Evolutionary conservation across 1,140 invertebrate species (phyloP).

Genomic region (Orchesella cincta): DNA sequence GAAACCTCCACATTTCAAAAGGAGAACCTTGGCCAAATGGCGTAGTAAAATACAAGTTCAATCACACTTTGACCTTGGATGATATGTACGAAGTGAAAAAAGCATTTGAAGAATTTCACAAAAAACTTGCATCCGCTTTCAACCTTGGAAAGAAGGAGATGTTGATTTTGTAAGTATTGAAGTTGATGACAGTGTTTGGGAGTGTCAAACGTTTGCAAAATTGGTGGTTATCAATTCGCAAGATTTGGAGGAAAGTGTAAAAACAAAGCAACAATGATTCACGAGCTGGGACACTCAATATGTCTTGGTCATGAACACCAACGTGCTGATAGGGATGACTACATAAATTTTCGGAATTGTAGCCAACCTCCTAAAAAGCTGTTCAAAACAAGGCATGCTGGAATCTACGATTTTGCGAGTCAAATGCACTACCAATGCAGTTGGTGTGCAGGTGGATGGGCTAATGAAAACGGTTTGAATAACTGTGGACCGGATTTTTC

Average conservation of each 20-base stretch:
- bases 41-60: background rate
- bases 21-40: constrained; percentile 12
- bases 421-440: constrained; percentile 18
- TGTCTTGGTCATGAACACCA: constrained; percentile 4
- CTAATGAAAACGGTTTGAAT: background rate
- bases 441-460: constrained; percentile 4
- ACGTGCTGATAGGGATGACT: background rate
- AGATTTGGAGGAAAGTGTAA: background rate
- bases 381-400: background rate
- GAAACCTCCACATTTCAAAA: background rate
- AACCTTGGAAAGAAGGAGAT: background rate
- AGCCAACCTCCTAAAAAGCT: background rate
- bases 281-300: background rate
- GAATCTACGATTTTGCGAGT: background rate
- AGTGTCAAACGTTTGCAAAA: background rate
- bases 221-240: constrained; percentile 9
- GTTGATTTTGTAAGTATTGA: background rate
- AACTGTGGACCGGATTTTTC: background rate
- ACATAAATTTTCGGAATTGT: background rate
- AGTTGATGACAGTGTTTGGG: background rate
- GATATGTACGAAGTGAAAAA: background rate
- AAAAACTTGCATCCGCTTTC: constrained; percentile 17
- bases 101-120: background rate
- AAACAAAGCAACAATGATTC: background rate
- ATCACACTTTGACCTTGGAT: background rate